Conservation (phyloP, 2,888 invertebrate genomes). For the Automeris io region DNA sequence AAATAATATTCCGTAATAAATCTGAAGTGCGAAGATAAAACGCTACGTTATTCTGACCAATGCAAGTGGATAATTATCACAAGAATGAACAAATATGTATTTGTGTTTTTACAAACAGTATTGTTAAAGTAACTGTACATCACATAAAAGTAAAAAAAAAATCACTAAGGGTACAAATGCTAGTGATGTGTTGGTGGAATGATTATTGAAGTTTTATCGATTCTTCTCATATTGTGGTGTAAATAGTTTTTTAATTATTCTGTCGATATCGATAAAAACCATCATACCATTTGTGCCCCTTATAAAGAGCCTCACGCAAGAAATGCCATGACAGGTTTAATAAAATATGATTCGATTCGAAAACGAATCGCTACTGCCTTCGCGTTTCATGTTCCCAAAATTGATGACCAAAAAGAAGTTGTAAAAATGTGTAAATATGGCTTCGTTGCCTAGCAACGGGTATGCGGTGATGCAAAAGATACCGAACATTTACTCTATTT, state of each 20-base stretch:
- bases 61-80: too few relatives aligned
- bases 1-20: too few relatives aligned
- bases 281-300: neutral
- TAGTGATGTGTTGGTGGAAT: slow-evolving; percentile 1
- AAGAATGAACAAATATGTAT: too few relatives aligned
- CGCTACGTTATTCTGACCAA: too few relatives aligned
- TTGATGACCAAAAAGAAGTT: slow-evolving; percentile 59
- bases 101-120: slow-evolving; percentile 4
- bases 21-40: too few relatives aligned
- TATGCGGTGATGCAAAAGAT: slow-evolving; percentile 16
- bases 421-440: slow-evolving; percentile 40
- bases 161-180: neutral
- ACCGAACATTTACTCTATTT: slow-evolving; percentile 13
- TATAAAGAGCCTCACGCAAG: neutral
- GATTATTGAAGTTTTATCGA: neutral
- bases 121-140: slow-evolving; percentile 9
- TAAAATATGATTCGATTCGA: slow-evolving; percentile 2
- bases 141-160: slow-evolving; percentile 4
- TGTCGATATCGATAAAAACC: slow-evolving; percentile 6
- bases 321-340: neutral
- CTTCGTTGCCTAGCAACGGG: slow-evolving; percentile 51
- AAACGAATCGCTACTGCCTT: slow-evolving; percentile 1
- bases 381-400: slow-evolving; percentile 42
- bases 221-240: too few relatives aligned
- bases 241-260: too few relatives aligned